These are phyloP conservation scores for Prosopocoilus inquinatus DNA, from an alignment of 2,888 invertebrate species.

Conservation along the genomic window DNA sequence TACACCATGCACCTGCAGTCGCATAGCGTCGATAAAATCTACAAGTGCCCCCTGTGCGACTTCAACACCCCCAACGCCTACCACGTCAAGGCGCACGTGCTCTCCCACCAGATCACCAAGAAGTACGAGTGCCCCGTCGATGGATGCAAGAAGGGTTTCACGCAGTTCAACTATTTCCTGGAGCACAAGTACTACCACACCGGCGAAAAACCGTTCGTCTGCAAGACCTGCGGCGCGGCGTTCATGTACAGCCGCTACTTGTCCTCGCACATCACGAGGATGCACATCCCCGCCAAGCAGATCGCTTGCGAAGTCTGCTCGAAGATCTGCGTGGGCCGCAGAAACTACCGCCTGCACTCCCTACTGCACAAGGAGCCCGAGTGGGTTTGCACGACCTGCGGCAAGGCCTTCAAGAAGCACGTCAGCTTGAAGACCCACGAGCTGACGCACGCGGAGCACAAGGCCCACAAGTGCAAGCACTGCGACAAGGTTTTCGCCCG, in stretches of 20 bases:
- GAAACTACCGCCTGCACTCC: conserved; percentile 47
- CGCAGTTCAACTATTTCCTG: too few relatives aligned
- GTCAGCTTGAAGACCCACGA: conserved; percentile 39
- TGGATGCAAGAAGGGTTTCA: too few relatives aligned
- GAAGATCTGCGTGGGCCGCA: conserved; percentile 41
- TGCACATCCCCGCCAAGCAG: too few relatives aligned
- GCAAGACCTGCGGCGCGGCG: conserved; percentile 14
- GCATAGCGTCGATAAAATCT: too few relatives aligned
- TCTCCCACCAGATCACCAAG: too few relatives aligned
- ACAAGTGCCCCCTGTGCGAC: too few relatives aligned
- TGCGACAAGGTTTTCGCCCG: conserved; percentile 55
- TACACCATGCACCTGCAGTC: too few relatives aligned
- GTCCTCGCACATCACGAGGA: too few relatives aligned
- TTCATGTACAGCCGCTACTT: conserved; percentile 32
- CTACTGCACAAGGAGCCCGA: conserved; percentile 37
- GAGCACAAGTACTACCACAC: conserved; percentile 8
- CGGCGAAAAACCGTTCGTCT: conserved; percentile 23
- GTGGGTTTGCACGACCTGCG: conserved; percentile 41
- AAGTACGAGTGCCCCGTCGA: too few relatives aligned
- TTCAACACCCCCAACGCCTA: too few relatives aligned
- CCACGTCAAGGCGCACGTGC: too few relatives aligned
- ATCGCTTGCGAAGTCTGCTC: conserved; percentile 52
- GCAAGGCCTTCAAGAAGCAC: conserved; percentile 40
- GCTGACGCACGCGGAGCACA: conserved; percentile 48
- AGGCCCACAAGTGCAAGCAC: conserved; percentile 54